Evolutionary conservation across 2,888 invertebrate genomes (phyloP), one percentile per base, ranked within the genome.

Genomic region (Leptopilina syphax): DNA sequence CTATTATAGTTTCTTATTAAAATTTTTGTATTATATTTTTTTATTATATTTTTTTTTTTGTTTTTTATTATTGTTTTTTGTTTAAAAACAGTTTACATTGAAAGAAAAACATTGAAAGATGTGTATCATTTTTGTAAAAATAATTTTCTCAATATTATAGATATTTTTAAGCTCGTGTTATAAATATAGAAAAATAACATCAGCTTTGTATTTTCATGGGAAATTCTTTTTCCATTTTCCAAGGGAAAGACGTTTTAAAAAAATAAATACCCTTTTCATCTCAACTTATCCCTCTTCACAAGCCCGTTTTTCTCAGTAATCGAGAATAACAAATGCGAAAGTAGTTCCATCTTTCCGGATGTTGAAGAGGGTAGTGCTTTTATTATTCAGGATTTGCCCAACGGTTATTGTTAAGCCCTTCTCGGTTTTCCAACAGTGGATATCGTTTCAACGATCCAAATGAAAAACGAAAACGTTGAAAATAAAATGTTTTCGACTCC

Each of bases 371-470:
- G 10, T 41, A 57, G 27, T 70, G 54, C 50, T 70, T 73, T 73
- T 57, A 73, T 34, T 57, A 57, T 60, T 57, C 54, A 57, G 34
- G 57, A 73, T 57, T 57, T 73, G 9, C n/a, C 57, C 57, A n/a
- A 34, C 57, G 34, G 41, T 27, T 57, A 57, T 57, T 73, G 73
- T 57, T 34, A 10, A 57, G 57, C 57, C 34, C 34, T 73, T n/a
- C 73, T 57, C 10, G 57, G 3, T 41, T 73, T 44, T n/a, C 54
- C 50, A 50, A 12, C 50, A 34, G 41, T 18, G 34, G 73, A 57
- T 73, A 73, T 73, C 57, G 73, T 57, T 73, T 57, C 73, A 34
- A 34, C 41, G 73, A 73, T 57, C 73, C 73, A 73, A 57, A 70
- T 70, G 34, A 27, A 13, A 47, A 54, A 54, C 24, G 41, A 13